Base-by-base conservation (phyloP, 2,113 vertebrate species). In the Pardalotus punctatus region DNA sequence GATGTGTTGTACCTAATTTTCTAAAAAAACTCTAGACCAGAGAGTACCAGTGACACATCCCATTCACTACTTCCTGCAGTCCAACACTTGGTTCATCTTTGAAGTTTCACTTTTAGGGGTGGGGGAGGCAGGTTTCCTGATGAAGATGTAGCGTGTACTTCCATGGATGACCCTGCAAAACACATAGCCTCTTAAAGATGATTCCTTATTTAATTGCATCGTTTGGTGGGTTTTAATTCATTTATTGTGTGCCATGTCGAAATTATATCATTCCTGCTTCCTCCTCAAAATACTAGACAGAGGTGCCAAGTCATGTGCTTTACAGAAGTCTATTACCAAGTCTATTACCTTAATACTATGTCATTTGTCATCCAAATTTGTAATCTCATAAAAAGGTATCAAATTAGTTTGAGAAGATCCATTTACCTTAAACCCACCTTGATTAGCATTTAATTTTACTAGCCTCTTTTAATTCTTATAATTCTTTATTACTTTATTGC, bases 391-490 rank as follows among this genome's bases (percentile, higher is more conserved):
- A 90, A 94, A 97, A 94, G 62, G 42, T 66, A 94, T 22, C 57
- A 90, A 92, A 92, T 95, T 86, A 91, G 61, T 82, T 81, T 76
- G 57, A 93, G 74, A 85, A 74, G 85, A 84, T 45, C 66, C 82
- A 92, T 92, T 91, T 90, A 92, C 94, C 74, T 94, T 93, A 97
- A 96, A 90, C 58, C 21, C 61, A 93, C 81, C 57, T 85, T 94
- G 62, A 96, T 96, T 94, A 90, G 50, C 85, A 86, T 93, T 96
- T 97, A 85, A 97, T 96, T 95, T 94, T 94, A 94, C 95, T 92
- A 93, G 61, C 58, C 72, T 27, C 79, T 82, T 96, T 60, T 80
- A 69, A 94, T 95, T 95, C 94, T 93, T 94, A 92, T 80, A 69
- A 94, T 95, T 95, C 94, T 93, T 94, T 93, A 92, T 95, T 82